A percentile compares a stretch with the other conserved stretches of the same genome.
These are phyloP conservation scores for Coelogynopora nodosa DNA, from an alignment of 2,888 invertebrate genomes.

Conservation along the genomic window DNA sequence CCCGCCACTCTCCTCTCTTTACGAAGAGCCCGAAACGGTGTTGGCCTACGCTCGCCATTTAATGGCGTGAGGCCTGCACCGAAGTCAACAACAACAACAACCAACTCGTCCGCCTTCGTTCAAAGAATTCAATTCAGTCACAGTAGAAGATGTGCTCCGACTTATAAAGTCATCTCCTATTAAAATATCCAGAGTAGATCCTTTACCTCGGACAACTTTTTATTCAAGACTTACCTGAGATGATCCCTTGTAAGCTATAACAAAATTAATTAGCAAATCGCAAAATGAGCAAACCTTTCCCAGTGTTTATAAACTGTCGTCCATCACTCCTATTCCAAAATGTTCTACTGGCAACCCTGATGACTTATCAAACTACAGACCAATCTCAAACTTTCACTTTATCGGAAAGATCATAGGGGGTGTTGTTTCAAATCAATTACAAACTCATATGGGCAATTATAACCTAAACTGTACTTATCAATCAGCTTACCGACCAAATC, in stretches of 20 bases:
- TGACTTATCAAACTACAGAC: slow-evolving; percentile 16
- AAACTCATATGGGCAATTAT: slow-evolving; percentile 20
- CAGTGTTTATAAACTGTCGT: slow-evolving; percentile 25
- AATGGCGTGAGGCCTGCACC: slow-evolving; percentile 20
- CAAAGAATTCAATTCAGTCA: slow-evolving; percentile 18
- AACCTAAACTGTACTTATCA: slow-evolving; percentile 27
- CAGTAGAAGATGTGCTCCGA: slow-evolving; percentile 28
- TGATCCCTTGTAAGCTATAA: slow-evolving; percentile 1
- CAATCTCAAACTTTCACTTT: slow-evolving; percentile 18
- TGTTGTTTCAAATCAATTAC: slow-evolving; percentile 14
- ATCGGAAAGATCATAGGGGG: slow-evolving; percentile 13
- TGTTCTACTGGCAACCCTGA: slow-evolving; percentile 28
- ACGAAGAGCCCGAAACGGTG: background rate
- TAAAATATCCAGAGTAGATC: slow-evolving; percentile 8
- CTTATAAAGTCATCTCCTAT: background rate
- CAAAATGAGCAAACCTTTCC: background rate
- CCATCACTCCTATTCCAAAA: background rate
- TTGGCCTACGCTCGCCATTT: slow-evolving; percentile 8
- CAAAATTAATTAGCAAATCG: background rate
- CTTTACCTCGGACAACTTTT: background rate
- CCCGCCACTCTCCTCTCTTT: background rate
- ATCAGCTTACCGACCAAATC: background rate
- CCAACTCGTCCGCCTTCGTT: slow-evolving; percentile 27
- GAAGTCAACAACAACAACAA: slow-evolving; percentile 3
- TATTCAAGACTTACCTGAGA: slow-evolving; percentile 22